Evolutionary conservation across 2,797 vertebrate genomes (phyloP).

Genomic region (Catamblyrhynchus diadema): DNA sequence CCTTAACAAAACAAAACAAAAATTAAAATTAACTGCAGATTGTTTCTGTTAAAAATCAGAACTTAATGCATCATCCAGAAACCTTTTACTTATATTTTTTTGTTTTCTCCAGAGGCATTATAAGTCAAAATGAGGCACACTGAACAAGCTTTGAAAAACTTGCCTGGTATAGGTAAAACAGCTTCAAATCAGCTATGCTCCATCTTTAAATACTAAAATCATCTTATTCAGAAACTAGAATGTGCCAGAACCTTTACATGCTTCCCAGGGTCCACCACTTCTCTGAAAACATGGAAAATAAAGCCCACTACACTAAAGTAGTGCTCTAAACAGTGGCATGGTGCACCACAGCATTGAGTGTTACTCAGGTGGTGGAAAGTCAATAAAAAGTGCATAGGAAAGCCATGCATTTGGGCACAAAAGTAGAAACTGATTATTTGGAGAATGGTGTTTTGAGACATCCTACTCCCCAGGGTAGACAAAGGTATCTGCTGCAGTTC

Average conservation of each 20-base stretch:
- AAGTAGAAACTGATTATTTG: neutral
- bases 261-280: neutral
- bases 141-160: neutral
- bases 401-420: neutral
- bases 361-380: neutral
- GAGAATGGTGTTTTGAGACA: neutral
- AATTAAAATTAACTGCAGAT: neutral
- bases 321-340: neutral
- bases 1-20: conserved; percentile 67
- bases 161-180: neutral
- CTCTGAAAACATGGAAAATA: neutral
- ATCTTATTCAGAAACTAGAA: neutral
- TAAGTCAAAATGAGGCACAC: neutral
- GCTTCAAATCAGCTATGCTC: neutral
- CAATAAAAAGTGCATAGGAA: neutral
- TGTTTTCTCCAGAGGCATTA: neutral
- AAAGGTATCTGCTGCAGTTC: neutral
- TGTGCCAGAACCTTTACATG: neutral
- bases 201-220: neutral
- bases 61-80: neutral
- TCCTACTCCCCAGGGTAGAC: neutral
- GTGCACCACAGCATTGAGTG: neutral
- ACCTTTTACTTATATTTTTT: neutral
- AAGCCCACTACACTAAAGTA: neutral
- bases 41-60: neutral